Evolutionary conservation across 2,113 vertebrate genomes (phyloP).

Genomic region (Dasypus novemcinctus): DNA sequence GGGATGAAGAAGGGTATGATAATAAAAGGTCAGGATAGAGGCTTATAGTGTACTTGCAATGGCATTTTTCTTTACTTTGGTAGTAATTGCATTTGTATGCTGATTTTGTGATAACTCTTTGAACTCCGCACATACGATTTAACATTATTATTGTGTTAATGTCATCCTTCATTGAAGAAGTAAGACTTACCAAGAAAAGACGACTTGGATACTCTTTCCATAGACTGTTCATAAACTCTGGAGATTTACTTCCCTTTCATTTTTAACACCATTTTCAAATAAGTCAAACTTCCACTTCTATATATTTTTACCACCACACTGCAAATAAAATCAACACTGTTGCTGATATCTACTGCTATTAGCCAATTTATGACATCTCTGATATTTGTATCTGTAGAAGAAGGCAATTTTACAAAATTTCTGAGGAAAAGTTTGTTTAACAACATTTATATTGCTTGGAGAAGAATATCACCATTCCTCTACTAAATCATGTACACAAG

Average conservation of each 20-base stretch:
- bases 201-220: neutral
- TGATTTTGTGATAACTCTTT: neutral
- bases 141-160: neutral
- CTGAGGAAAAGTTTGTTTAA: neutral
- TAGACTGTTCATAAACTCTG: neutral
- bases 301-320: neutral
- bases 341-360: neutral
- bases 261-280: neutral
- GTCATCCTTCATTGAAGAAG: neutral
- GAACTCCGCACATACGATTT: neutral
- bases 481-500: conserved; percentile 23
- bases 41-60: neutral
- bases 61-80: neutral
- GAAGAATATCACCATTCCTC: conserved; percentile 28
- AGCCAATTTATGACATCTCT: neutral
- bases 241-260: neutral
- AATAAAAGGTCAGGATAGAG: neutral
- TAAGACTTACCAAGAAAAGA: neutral
- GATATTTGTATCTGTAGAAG: conserved; percentile 12
- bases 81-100: neutral
- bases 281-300: neutral
- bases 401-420: conserved; percentile 28
- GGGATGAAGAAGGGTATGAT: neutral
- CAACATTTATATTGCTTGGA: neutral
- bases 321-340: neutral